These are phyloP conservation scores for Schizopygopsis malacanthus DNA, from an alignment of 2,797 vertebrate species.

Conservation along the genomic window DNA sequence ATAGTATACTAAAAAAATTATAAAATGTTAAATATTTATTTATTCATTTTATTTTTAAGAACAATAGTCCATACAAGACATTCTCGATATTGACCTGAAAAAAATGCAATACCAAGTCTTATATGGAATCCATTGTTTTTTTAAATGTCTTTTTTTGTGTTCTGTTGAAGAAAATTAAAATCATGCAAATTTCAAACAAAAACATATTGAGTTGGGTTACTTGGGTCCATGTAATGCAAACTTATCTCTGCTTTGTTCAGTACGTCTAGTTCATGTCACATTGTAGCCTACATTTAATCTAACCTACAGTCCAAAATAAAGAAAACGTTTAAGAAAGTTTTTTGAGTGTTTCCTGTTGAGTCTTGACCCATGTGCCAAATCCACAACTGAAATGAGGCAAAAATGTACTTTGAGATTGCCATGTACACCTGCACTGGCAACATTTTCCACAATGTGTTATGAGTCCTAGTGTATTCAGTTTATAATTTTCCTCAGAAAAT, in stretches of 20 bases:
- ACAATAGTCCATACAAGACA: background rate
- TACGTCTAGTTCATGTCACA: background rate
- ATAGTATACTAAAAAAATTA: background rate
- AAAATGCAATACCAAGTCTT: background rate
- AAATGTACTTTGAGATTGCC: background rate
- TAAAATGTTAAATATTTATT: background rate
- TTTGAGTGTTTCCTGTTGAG: background rate
- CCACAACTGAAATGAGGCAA: background rate
- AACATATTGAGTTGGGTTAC: background rate
- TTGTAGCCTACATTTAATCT: background rate
- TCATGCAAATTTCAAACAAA: too few species aligned
- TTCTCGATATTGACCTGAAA: background rate
- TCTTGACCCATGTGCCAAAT: background rate
- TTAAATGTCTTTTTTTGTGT: background rate
- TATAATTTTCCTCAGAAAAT: background rate
- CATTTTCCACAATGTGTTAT: background rate
- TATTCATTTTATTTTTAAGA: background rate
- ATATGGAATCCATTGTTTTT: background rate
- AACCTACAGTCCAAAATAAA: too few species aligned
- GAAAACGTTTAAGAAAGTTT: too few species aligned
- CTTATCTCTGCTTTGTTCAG: background rate
- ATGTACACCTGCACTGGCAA: background rate
- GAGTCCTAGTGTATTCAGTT: background rate
- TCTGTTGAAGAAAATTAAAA: background rate
- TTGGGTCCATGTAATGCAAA: background rate